Base-by-base conservation (phyloP, 2,888 invertebrate species). In the Mactromeris polynyma region DNA sequence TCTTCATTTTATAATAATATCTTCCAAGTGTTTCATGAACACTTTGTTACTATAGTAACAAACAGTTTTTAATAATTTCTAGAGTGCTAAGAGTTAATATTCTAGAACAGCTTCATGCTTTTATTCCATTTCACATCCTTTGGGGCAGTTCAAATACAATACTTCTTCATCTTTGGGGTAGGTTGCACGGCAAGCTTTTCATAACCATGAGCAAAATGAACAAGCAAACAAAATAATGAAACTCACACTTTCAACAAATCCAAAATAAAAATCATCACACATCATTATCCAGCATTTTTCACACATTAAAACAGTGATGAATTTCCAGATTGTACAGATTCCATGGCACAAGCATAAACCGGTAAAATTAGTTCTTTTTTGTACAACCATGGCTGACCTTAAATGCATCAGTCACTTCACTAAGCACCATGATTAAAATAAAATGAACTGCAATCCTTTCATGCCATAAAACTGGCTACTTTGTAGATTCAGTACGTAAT, bases 81-180 rank as follows among this genome's bases (percentile, higher is more conserved):
- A 84, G 84, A 84, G 84, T 84, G 84, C 84, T 77, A 78, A 40
- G 54, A 77, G 84, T 84, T 77, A 26, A 78, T 78, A 19, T 51
- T 78, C 36, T 36, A 54, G 51, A 77, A 84, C 84, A 84, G 78
- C 84, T 84, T 84, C 54, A 14, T 33, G 17, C 33, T 73, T 69
- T 33, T 73, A 19, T 79, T 38, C 26, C n/a, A 42, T 19, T 19
- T 42, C 36, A 40, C 26, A 42, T n/a, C 31, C 82, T 82, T 64
- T 82, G 64, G 64, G 83, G 46, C 42, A 42, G 31, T 73, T 73
- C 31, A 46, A 31, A 33, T 46, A 42, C 46, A 83, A 40, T 46
- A 26, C 31, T n/a, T 54, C 81, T 40, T 64, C 51, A 40, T 31
- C n/a, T 46, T 83, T 36, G 73, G 83, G 83, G 69, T 73, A 46